Evolutionary conservation across 2,888 invertebrate genomes (phyloP).

Genomic region (Ectemnius cavifrons): DNA sequence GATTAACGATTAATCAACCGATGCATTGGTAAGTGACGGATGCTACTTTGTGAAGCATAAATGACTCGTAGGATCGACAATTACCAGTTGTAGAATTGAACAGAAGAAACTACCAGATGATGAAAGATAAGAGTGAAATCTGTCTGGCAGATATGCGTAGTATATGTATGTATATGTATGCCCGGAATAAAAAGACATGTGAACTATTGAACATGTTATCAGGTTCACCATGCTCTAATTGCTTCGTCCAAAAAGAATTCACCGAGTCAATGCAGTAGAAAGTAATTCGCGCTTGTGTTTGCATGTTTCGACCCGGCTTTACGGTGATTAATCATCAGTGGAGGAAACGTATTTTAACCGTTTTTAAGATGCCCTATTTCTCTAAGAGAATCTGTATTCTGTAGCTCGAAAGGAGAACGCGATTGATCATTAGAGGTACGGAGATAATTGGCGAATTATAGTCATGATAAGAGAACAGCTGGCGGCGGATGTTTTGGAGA

Average conservation of each 20-base stretch:
- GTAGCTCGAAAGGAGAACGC: not conserved
- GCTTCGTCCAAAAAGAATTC: not conserved
- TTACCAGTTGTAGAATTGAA: too few relatives aligned
- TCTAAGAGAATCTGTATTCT: not conserved
- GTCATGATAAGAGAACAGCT: conserved; percentile 7
- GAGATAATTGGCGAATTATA: conserved; percentile 10
- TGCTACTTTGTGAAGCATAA: too few relatives aligned
- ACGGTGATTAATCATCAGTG: not conserved
- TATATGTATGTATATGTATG: too few relatives aligned
- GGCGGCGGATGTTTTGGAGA: conserved; percentile 9
- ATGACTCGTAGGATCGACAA: too few relatives aligned
- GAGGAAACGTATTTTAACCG: not conserved
- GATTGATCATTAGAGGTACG: not conserved
- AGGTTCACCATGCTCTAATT: conserved; percentile 3
- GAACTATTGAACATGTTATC: not conserved
- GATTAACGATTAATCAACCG: too few relatives aligned
- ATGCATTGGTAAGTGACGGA: too few relatives aligned
- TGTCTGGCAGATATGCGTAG: too few relatives aligned
- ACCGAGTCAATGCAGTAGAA: not conserved
- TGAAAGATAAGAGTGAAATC: too few relatives aligned
- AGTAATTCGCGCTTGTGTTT: not conserved
- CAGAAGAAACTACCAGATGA: too few relatives aligned
- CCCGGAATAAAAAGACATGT: not conserved
- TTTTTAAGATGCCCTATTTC: not conserved
- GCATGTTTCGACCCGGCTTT: not conserved